These are phyloP conservation scores for Solenopsis fugax DNA, from an alignment of 1,140 invertebrate species.

Conservation along the genomic window DNA sequence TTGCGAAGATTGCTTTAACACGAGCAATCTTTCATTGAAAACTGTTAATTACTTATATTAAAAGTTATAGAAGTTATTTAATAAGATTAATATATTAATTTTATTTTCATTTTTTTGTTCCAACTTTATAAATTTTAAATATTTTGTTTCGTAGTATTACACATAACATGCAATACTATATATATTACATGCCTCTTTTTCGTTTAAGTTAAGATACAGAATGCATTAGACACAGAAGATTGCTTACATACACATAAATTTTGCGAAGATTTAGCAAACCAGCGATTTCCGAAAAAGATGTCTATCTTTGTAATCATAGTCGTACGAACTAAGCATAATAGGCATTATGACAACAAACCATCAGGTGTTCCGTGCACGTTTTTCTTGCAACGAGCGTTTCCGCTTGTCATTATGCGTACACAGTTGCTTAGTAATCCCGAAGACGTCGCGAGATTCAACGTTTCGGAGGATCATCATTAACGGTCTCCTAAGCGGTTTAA, in stretches of 20 bases:
- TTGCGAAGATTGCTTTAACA: background rate
- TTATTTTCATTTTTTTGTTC: background rate
- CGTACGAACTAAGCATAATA: conserved; percentile 9
- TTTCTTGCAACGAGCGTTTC: conserved; percentile 46
- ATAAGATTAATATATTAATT: conserved; percentile 13
- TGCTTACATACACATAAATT: background rate
- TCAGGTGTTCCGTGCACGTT: background rate
- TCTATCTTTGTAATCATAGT: conserved; percentile 29
- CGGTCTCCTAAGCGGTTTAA: conserved; percentile 37
- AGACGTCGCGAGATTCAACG: conserved; percentile 30
- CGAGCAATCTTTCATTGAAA: background rate
- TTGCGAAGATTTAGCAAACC: background rate
- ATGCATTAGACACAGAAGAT: background rate
- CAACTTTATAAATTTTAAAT: background rate
- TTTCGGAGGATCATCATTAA: conserved; percentile 41
- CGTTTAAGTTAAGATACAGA: background rate
- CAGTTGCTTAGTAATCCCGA: conserved; percentile 33
- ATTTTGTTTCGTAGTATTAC: background rate
- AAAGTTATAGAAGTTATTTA: background rate
- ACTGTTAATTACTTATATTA: background rate
- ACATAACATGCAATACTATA: background rate
- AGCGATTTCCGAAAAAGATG: conserved; percentile 20
- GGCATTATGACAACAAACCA: conserved; percentile 30
- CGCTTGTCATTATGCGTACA: conserved; percentile 40
- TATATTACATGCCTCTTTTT: background rate